phyloP scores from a whole-genome alignment of 2,888 invertebrate genomes.

The Chirona hameri region DNA sequence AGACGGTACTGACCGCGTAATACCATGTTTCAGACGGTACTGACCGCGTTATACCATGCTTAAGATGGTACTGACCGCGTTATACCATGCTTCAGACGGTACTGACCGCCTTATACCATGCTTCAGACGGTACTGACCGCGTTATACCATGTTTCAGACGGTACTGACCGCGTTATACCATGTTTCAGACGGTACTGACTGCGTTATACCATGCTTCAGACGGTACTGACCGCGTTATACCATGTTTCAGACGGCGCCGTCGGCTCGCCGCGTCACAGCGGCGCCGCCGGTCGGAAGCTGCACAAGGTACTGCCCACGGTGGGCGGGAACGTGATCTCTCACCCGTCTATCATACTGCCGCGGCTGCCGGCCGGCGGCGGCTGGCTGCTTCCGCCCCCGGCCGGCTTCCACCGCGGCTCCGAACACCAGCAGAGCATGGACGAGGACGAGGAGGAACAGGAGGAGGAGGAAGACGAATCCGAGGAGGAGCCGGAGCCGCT shows the following conservation, averaged over 20 bases:
- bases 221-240: no score
- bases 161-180: no score
- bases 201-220: no score
- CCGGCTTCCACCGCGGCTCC: not conserved
- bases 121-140: no score
- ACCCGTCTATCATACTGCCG: conserved; percentile 27
- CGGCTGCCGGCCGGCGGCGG: not conserved
- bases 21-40: no score
- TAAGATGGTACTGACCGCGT: no score
- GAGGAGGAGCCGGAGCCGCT: not conserved
- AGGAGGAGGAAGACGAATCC: not conserved
- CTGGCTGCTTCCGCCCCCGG: not conserved
- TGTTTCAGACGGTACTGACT: no score
- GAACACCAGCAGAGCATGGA: not conserved
- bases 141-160: no score
- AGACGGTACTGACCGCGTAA: no score
- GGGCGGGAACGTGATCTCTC: conserved; percentile 26
- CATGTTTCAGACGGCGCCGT: not conserved
- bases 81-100: no score
- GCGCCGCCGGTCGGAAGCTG: not conserved
- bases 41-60: no score
- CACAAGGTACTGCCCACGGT: conserved; percentile 26
- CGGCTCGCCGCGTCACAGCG: not conserved
- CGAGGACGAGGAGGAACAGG: not conserved
- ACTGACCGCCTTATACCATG: no score